Conservation (phyloP, 2,113 vertebrate species). For the Tiliqua scincoides region DNA sequence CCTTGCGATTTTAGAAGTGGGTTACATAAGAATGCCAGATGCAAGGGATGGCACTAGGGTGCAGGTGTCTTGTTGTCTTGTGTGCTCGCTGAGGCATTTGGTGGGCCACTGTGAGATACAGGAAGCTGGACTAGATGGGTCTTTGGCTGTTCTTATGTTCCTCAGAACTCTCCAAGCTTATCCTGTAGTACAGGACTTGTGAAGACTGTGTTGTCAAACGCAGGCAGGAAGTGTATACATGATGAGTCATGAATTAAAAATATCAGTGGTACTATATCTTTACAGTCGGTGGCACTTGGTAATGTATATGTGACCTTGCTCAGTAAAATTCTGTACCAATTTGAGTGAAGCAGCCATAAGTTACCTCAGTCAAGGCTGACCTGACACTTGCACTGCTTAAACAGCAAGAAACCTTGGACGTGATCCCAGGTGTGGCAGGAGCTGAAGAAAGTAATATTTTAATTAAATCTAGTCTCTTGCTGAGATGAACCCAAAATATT, state of each 20-base stretch:
- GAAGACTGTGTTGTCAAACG: background rate
- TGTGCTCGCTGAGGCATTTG: too few species aligned
- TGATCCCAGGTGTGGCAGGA: conserved; percentile 57
- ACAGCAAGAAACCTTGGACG: conserved; percentile 54
- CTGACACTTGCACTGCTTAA: conserved; percentile 47
- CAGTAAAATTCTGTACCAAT: background rate
- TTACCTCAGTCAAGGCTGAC: conserved; percentile 16
- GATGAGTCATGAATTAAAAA: background rate
- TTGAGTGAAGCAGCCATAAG: background rate
- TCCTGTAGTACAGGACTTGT: background rate
- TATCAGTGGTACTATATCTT: background rate
- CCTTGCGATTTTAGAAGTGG: too few species aligned
- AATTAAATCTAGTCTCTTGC: conserved; percentile 67
- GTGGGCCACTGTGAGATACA: too few species aligned
- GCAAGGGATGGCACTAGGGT: too few species aligned
- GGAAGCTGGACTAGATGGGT: too few species aligned
- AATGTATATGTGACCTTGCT: background rate
- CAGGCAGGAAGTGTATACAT: background rate
- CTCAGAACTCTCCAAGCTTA: background rate
- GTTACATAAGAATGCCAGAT: too few species aligned
- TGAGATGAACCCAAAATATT: conserved; percentile 57
- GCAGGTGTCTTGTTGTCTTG: too few species aligned
- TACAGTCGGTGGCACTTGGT: background rate
- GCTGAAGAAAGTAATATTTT: conserved; percentile 63
- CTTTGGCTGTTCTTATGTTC: too few species aligned